Conservation (phyloP, 92 coral and sea anemone species). For the Porites divaricata region DNA sequence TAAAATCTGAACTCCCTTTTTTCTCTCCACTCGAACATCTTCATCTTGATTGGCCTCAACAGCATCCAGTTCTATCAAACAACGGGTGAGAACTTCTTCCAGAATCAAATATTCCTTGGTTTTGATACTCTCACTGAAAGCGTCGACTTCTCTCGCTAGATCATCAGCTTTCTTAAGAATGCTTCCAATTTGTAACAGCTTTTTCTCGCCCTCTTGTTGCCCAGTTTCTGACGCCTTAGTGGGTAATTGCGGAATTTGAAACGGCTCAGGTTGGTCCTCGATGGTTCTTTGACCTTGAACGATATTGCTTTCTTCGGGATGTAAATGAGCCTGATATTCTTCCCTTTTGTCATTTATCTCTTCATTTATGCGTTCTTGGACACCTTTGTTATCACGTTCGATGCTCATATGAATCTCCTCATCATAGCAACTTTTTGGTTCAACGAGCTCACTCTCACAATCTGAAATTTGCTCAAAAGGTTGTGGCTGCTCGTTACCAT, state of each 20-base stretch:
- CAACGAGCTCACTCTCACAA: not conserved
- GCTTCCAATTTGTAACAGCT: constrained; percentile 37
- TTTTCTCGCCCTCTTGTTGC: constrained; percentile 12
- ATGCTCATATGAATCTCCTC: not conserved
- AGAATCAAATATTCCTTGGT: constrained; percentile 64
- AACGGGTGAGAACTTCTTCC: constrained; percentile 72
- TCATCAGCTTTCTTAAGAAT: constrained; percentile 46
- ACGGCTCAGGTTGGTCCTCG: not conserved
- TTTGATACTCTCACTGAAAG: constrained; percentile 44
- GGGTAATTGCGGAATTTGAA: not conserved
- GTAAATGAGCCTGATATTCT: not conserved
- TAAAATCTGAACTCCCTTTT: constrained; percentile 57
- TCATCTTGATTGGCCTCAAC: constrained; percentile 72
- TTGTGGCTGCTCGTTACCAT: not conserved
- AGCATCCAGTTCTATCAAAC: constrained; percentile 69
- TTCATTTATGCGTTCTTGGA: not conserved
- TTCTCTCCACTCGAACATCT: constrained; percentile 67
- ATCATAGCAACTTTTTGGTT: not conserved
- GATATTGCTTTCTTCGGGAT: not conserved
- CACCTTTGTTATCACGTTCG: not conserved
- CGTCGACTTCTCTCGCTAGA: constrained; percentile 54
- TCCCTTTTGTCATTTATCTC: not conserved
- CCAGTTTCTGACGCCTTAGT: not conserved
- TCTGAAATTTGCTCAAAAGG: not conserved
- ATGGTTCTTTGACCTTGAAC: not conserved